phyloP scores from a whole-genome alignment of 2,888 invertebrate genomes.

The Enchytraeus crypticus region DNA sequence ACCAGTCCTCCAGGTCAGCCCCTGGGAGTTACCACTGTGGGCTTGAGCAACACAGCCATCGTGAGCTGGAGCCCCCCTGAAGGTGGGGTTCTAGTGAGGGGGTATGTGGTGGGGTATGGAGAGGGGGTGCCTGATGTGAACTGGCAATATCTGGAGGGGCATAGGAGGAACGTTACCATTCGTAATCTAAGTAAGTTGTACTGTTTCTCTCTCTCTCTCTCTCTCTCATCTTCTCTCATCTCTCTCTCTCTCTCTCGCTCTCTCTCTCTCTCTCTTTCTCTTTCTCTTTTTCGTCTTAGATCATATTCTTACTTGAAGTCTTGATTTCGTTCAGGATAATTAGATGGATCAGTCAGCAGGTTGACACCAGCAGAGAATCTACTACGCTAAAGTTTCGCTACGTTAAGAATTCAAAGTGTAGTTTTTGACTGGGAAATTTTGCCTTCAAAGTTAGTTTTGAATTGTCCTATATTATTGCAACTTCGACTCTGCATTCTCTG shows the following conservation, averaged over 20 bases:
- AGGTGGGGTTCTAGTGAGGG: slow-evolving; percentile 19
- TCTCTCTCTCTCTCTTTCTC: background rate
- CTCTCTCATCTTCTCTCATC: background rate
- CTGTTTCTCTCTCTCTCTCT: background rate
- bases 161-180: slow-evolving; percentile 26
- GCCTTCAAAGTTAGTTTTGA: no score
- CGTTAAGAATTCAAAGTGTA: no score
- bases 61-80: slow-evolving; percentile 25
- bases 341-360: no score
- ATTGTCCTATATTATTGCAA: no score
- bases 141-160: slow-evolving; percentile 27
- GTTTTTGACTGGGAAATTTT: no score
- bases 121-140: slow-evolving; percentile 29
- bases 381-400: no score
- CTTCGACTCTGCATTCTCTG: no score
- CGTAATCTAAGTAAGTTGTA: slow-evolving; percentile 22
- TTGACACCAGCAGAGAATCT: no score
- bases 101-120: slow-evolving; percentile 29
- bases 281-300: no score
- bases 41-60: slow-evolving; percentile 23
- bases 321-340: no score
- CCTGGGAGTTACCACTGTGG: slow-evolving; percentile 18
- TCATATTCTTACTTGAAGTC: no score
- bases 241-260: no score
- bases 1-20: slow-evolving; percentile 19